Percentiles rank a stretch among this genome's conserved stretches.
phyloP scores from a whole-genome alignment of 64 coral and sea anemone genomes.

The Actinia tenebrosa region DNA sequence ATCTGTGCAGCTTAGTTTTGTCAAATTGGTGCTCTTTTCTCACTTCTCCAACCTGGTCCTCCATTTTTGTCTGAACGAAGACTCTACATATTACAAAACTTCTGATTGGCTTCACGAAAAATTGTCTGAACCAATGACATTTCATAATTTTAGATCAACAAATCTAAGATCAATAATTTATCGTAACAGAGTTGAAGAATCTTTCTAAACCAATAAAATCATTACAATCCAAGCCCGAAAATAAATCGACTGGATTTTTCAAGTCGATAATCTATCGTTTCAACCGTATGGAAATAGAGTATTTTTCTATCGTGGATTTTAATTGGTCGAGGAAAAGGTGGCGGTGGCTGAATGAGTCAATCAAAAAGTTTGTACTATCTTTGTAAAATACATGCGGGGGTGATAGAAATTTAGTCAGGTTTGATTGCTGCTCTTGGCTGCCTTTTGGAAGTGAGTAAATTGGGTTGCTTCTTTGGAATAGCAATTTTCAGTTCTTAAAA shows the following conservation, averaged over 20 bases:
- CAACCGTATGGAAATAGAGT: not conserved
- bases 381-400: slow-evolving; percentile 29
- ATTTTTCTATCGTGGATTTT: slow-evolving; percentile 18
- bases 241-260: not conserved
- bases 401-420: slow-evolving; percentile 11
- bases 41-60: slow-evolving; percentile 30
- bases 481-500: not conserved
- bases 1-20: slow-evolving; percentile 47
- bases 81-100: not conserved
- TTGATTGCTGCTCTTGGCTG: slow-evolving; percentile 24
- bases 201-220: not conserved
- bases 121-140: not conserved
- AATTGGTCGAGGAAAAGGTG: not conserved
- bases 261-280: not conserved
- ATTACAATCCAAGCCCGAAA: not conserved
- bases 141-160: not conserved
- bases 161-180: not conserved
- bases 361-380: slow-evolving; percentile 27
- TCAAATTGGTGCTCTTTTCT: slow-evolving; percentile 75
- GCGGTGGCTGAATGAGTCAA: slow-evolving; percentile 11
- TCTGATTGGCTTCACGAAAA: not conserved
- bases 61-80: slow-evolving; percentile 38
- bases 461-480: not conserved
- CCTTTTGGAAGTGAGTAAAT: slow-evolving; percentile 17
- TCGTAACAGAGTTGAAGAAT: not conserved